Percentiles rank a stretch among this genome's conserved stretches.
Evolutionary conservation across 1,140 invertebrate genomes (phyloP).

Genomic region (Copidosoma floridanum): DNA sequence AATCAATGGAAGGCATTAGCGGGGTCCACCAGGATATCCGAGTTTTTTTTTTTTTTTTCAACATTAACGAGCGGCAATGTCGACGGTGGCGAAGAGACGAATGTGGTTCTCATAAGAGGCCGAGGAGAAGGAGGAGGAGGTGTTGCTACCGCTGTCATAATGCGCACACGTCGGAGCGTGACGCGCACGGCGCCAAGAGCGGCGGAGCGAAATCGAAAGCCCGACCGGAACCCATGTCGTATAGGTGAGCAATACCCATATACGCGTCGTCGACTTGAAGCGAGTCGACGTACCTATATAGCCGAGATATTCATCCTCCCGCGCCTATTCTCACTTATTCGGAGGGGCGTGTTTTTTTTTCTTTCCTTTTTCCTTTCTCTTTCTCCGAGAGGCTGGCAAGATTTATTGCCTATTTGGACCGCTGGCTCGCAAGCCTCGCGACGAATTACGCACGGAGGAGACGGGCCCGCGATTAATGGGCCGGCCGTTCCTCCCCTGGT

Average conservation of each 20-base stretch:
- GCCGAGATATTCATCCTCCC: neutral
- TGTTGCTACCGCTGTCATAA: too few species aligned
- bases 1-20: constrained; percentile 18
- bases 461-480: neutral
- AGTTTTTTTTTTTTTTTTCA: neutral
- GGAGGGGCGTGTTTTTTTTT: too few species aligned
- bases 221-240: too few species aligned
- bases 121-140: neutral
- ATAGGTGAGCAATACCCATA: too few species aligned
- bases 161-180: neutral
- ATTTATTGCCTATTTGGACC: constrained; percentile 24
- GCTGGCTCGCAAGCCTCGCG: neutral
- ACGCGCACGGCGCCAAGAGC: neutral
- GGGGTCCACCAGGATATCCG: neutral
- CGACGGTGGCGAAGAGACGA: neutral
- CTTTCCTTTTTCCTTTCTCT: neutral
- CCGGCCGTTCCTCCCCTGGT: neutral
- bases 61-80: neutral
- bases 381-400: too few species aligned
- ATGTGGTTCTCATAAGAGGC: neutral
- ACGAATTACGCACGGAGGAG: constrained; percentile 3
- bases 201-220: neutral
- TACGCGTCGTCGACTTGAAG: neutral
- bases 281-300: neutral
- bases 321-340: neutral